Percentiles rank a stretch among this genome's conserved stretches.
Evolutionary conservation across 1,140 invertebrate species (phyloP).

Genomic region (Drosophila serrata): DNA sequence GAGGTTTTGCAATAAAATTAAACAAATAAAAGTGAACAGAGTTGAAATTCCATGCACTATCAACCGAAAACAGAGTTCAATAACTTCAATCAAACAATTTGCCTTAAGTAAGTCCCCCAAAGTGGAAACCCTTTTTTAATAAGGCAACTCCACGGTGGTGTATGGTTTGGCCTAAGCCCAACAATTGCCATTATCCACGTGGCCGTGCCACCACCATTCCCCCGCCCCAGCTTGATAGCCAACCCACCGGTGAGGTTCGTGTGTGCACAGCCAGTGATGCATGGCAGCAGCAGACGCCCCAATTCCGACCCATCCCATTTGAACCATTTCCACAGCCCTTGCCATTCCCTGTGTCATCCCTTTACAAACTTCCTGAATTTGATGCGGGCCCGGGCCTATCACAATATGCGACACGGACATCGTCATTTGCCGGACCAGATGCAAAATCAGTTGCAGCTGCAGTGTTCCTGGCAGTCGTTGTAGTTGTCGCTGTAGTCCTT

Average conservation of each 20-base stretch:
- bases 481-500: conserved; percentile 26
- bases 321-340: not conserved
- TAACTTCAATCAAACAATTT: not conserved
- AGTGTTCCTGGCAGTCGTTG: conserved; percentile 17
- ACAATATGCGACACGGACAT: conserved; percentile 51
- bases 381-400: conserved; percentile 54
- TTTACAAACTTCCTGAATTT: conserved; percentile 35
- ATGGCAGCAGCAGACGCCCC: conserved; percentile 45
- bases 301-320: not conserved
- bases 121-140: not conserved
- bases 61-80: not conserved
- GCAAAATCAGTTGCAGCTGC: conserved; percentile 43
- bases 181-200: conserved; percentile 33
- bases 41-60: too few species aligned
- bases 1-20: not conserved
- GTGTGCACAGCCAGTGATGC: conserved; percentile 74
- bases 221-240: not conserved
- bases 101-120: not conserved
- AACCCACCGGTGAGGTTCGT: conserved; percentile 23
- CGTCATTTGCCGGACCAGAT: conserved; percentile 39
- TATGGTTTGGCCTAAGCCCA: conserved; percentile 19
- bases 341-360: not conserved
- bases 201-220: conserved; percentile 23
- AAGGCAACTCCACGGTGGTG: conserved; percentile 4
- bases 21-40: too few species aligned